Percentiles rank a stretch among this genome's conserved stretches.
Evolutionary conservation across 2,888 invertebrate genomes (phyloP).

Genomic region (Napeogenes inachia): DNA sequence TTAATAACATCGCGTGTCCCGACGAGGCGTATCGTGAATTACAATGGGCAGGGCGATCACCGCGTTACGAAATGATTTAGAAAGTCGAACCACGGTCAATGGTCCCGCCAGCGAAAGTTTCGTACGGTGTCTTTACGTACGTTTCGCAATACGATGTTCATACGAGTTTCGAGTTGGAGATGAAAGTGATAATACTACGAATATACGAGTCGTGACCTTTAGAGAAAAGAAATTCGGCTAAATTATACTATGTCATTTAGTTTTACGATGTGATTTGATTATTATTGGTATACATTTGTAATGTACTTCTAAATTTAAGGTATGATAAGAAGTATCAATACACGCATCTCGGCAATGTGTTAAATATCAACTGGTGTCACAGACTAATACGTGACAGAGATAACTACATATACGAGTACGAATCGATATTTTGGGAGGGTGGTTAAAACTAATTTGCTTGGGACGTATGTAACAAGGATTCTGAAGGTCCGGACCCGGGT

Average conservation of each 20-base stretch:
- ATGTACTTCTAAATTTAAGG: too few relatives aligned
- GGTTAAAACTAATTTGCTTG: slow-evolving; percentile 24
- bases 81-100: slow-evolving; percentile 74
- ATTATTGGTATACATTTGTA: too few relatives aligned
- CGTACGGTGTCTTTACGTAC: slow-evolving; percentile 42
- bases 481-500: slow-evolving; percentile 52
- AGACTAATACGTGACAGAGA: slow-evolving; percentile 8
- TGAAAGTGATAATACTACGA: slow-evolving; percentile 47
- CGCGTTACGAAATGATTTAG: slow-evolving; percentile 71
- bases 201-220: slow-evolving; percentile 23
- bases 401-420: slow-evolving; percentile 8
- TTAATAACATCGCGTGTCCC: slow-evolving; percentile 67
- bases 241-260: not conserved
- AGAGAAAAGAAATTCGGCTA: slow-evolving; percentile 15
- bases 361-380: slow-evolving; percentile 22
- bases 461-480: slow-evolving; percentile 24
- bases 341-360: slow-evolving; percentile 29
- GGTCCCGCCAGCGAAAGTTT: slow-evolving; percentile 72
- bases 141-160: slow-evolving; percentile 36
- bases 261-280: not conserved
- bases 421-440: slow-evolving; percentile 22
- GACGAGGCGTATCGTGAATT: slow-evolving; percentile 65
- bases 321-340: too few relatives aligned
- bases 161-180: slow-evolving; percentile 33
- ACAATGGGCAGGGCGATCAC: slow-evolving; percentile 67